Evolutionary conservation across 2,113 vertebrate genomes (phyloP), one percentile per base, ranked within the genome.

Genomic region (Taurulus bubalis): DNA sequence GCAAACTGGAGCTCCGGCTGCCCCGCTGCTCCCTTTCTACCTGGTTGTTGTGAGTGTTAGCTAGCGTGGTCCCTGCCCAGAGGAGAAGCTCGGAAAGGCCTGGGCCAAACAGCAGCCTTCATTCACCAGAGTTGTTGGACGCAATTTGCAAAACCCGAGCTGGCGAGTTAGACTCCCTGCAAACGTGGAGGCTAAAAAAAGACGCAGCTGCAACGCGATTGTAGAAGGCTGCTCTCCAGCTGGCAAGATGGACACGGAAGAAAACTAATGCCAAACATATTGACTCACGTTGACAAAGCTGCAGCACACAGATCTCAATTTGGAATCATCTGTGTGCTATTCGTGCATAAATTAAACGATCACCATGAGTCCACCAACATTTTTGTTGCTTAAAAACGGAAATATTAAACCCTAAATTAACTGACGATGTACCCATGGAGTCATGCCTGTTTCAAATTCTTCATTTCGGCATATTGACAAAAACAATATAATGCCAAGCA

Each of bases 131-230:
- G n/a, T 5, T 24, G 2, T 8, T 24, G 12, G 24, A 51, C 6
- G 2, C 22, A 38, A 2, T 42, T 47, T 22, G 32, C 9, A 3
- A 16, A 40, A 47, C 34, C 45, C 34, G 10, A 72, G 47, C 20
- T 47, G 6, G 22, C 34, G n/a, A 34, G 14, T 2, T 6, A 14
- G 38, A 53, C 30, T 55, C 51, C 2, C 22, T 8, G n/a, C 15
- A 82, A 47, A 16, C 49, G 30, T 16, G 40, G 8, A 6, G 11
- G 66, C 85, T 84, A 87, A 79, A 84, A 85, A 82, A 81, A 83
- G 85, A 80, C 64, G 10, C 51, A 59, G 82, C 73, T 8, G 15
- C 47, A 30, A 42, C 32, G 30, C 34, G 28, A 47, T 68, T 47
- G 71, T 1, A 55, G 76, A 47, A 11, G 30, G 2, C 64, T 24